phyloP scores from a whole-genome alignment of 2,888 invertebrate species.

The Drosophila demipolita region DNA sequence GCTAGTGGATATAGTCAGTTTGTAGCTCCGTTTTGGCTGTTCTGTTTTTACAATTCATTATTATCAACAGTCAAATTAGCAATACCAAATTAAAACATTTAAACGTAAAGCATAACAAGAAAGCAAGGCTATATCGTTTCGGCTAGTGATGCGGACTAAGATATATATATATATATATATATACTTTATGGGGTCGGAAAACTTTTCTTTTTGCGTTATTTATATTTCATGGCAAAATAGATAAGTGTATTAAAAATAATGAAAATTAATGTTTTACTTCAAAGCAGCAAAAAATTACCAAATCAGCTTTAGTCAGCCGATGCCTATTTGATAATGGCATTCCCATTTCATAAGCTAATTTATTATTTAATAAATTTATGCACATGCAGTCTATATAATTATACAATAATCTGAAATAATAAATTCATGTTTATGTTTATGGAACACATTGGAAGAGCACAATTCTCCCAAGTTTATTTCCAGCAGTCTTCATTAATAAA shows the following conservation, averaged over 20 bases:
- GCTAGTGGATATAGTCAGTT: not conserved
- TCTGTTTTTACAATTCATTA: too few relatives aligned
- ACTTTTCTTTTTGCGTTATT: not conserved
- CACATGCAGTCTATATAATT: not conserved
- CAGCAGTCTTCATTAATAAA: slow-evolving; percentile 29
- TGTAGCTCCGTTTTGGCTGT: not conserved
- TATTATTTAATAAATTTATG: not conserved
- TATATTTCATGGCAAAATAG: not conserved
- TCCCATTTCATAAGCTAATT: not conserved
- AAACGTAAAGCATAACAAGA: not conserved
- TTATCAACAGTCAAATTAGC: not conserved
- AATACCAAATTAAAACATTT: not conserved
- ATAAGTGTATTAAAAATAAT: not conserved
- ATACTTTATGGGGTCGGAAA: not conserved
- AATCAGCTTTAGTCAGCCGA: not conserved
- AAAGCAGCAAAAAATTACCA: not conserved
- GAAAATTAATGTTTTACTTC: too few relatives aligned
- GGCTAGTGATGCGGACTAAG: not conserved
- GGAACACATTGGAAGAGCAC: not conserved
- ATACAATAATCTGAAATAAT: slow-evolving; percentile 18
- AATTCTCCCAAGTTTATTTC: slow-evolving; percentile 35
- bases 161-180: not conserved
- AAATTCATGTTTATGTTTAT: slow-evolving; percentile 8
- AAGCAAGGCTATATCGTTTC: not conserved
- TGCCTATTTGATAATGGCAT: not conserved